These are phyloP conservation scores for Julus scandinavius DNA, from an alignment of 2,888 invertebrate genomes.

Conservation along the genomic window DNA sequence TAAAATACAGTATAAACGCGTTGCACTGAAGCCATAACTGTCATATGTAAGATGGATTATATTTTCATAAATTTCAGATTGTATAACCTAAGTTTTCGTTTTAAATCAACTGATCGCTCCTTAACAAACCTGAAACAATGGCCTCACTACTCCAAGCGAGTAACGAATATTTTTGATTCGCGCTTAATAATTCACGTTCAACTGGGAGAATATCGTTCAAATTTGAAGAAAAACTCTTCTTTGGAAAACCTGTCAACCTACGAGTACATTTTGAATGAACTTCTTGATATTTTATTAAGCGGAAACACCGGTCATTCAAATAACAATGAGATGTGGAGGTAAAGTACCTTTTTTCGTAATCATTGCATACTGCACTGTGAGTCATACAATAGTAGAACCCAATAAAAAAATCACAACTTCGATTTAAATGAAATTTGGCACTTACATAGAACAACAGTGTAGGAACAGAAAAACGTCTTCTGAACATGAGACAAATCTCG, in stretches of 20 bases:
- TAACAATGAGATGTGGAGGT: slow-evolving; percentile 17
- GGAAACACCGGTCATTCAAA: not conserved
- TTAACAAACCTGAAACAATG: slow-evolving; percentile 14
- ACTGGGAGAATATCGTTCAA: not conserved
- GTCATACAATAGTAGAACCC: no score
- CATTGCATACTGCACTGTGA: no score
- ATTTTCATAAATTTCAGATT: not conserved
- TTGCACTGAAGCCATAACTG: not conserved
- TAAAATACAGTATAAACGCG: not conserved
- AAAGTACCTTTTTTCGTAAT: not conserved
- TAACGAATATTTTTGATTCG: not conserved
- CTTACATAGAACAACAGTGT: no score
- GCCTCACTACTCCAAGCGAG: not conserved
- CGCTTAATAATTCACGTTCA: not conserved
- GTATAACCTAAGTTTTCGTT: not conserved
- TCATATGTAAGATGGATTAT: not conserved
- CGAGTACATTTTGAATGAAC: not conserved
- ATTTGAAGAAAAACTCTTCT: not conserved
- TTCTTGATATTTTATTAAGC: not conserved
- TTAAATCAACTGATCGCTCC: slow-evolving; percentile 30
- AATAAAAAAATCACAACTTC: no score
- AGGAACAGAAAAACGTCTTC: no score
- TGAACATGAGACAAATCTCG: no score
- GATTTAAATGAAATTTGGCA: no score
- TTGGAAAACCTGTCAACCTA: not conserved